Base-by-base conservation (phyloP, 2,797 vertebrate species). In the Pteropus rufus region DNA sequence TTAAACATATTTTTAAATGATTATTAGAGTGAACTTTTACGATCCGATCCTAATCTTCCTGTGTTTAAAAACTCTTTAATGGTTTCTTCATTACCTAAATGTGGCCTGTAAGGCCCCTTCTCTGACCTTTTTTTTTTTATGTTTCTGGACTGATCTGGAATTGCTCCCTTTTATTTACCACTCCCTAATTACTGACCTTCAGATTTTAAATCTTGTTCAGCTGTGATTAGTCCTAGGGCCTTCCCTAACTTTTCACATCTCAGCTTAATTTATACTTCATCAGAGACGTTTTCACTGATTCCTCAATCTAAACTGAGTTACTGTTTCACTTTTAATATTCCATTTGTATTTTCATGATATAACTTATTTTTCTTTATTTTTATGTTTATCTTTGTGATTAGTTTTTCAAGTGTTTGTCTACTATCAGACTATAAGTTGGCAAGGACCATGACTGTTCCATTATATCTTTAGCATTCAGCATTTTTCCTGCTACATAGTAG, bases 321-420 rank as follows among this genome's bases (percentile, higher is more conserved):
- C 18, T 8, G 18, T 67, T 84, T 36, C 15, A 73, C 54, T 54
- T 58, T 46, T 67, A 41, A 60, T 80, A 24, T 83, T n/a, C 31
- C 34, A 36, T 84, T 89, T 94, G n/a, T 73, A 34, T 84, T 92
- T 89, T 89, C 24, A 92, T 54, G 36, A 64, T 73, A 1, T 6
- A 91, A 6, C 39, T 58, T 54, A 73, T 49, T 84, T 92, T 84
- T 83, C 54, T 8, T 89, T 76, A 73, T 58, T 52, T 86, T 92
- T 77, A 86, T 92, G 4, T 75, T 94, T 91, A 69, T 76, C 65
- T 88, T 92, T 92, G 65, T 95, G 46, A 93, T 87, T 92, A 84
- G 36, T 79, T 84, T 94, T 60, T 58, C 56, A 86, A n/a, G 41
- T 84, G 16, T 36, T 49, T 67, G 2, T 83, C 7, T 94, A 8